phyloP scores from a whole-genome alignment of 2,888 invertebrate species.

The Chymomyza fuscimana region DNA sequence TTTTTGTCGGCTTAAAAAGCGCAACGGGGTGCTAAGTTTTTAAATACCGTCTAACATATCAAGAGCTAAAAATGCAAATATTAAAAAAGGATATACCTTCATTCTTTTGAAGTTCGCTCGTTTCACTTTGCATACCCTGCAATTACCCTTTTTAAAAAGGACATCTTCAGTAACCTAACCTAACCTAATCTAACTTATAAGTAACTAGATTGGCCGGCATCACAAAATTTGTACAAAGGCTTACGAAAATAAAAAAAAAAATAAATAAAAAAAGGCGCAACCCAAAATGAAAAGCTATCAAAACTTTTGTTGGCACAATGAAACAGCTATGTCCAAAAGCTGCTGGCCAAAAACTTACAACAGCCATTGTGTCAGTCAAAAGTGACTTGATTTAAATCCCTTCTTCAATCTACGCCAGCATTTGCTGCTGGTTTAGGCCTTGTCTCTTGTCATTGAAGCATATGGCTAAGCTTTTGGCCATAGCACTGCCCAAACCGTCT shows the following conservation, averaged over 20 bases:
- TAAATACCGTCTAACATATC: not conserved
- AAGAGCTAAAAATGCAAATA: not conserved
- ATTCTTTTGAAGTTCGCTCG: too few relatives aligned
- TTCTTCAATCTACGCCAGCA: not conserved
- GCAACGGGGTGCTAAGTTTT: too few relatives aligned
- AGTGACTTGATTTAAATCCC: constrained; percentile 2
- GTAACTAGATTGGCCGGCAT: constrained; percentile 29
- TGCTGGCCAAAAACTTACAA: constrained; percentile 18
- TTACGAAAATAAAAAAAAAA: constrained; percentile 22
- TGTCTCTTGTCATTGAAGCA: not conserved
- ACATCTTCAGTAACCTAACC: not conserved
- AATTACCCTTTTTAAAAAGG: not conserved
- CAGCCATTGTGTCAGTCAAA: constrained; percentile 18
- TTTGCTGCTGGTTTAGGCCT: not conserved
- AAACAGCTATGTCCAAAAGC: constrained; percentile 2
- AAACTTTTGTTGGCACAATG: constrained; percentile 57
- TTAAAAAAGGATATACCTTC: too few relatives aligned
- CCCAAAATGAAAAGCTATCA: constrained; percentile 51
- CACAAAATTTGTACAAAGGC: constrained; percentile 36
- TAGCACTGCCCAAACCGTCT: constrained; percentile 44
- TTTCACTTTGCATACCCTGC: not conserved
- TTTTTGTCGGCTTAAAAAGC: too few relatives aligned
- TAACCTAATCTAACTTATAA: constrained; percentile 9
- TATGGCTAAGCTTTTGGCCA: constrained; percentile 46
- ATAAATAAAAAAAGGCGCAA: constrained; percentile 32